Evolutionary conservation across 2,113 vertebrate species (phyloP).

Genomic region (Ophthalmolycus amberensis): DNA sequence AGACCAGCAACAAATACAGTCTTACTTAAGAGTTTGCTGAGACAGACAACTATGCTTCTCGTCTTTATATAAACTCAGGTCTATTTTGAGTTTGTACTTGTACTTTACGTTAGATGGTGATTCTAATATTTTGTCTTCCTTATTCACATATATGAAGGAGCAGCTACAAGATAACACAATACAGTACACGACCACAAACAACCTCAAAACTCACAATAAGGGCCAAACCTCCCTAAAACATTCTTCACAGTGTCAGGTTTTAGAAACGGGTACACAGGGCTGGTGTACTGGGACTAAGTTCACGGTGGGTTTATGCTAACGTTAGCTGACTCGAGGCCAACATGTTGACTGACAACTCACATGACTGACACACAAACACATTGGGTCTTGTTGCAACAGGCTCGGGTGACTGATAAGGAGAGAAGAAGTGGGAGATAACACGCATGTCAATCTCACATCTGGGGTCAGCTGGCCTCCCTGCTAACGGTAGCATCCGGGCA

Average conservation of each 20-base stretch:
- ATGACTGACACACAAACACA: background rate
- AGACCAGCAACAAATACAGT: background rate
- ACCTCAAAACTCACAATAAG: background rate
- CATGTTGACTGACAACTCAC: constrained; percentile 20
- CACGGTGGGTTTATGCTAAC: background rate
- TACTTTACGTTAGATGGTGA: background rate
- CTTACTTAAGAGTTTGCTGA: background rate
- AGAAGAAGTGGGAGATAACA: background rate
- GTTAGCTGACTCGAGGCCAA: constrained; percentile 4
- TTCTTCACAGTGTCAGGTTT: background rate
- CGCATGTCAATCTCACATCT: background rate
- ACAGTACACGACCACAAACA: background rate
- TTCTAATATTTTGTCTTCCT: background rate
- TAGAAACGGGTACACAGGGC: no score
- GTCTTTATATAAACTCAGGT: background rate
- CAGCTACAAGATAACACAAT: background rate
- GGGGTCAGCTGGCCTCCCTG: constrained; percentile 36
- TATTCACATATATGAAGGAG: background rate
- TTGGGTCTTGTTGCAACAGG: background rate
- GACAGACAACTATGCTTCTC: background rate
- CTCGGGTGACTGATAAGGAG: background rate
- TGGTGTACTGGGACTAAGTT: background rate
- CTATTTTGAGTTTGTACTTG: background rate
- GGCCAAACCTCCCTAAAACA: no score
- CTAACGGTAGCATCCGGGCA: constrained; percentile 9